A percentile compares a stretch with the other conserved stretches of the same genome.
Evolutionary conservation across 2,888 invertebrate genomes (phyloP).

Genomic region (Deilephila elpenor): DNA sequence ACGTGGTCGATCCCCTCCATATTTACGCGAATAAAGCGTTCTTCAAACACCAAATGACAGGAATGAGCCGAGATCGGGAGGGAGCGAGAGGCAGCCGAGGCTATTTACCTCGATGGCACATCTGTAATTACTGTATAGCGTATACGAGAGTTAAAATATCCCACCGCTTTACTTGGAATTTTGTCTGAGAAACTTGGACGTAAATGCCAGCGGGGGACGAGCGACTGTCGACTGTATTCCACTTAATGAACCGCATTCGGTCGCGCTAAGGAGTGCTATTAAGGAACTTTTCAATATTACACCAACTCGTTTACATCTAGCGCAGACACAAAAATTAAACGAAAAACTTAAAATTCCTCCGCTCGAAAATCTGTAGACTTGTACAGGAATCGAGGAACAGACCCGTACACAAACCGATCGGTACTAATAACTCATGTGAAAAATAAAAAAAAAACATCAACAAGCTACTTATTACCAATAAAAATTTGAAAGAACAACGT

Average conservation of each 20-base stretch:
- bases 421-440: conserved; percentile 32
- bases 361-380: conserved; percentile 43
- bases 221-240: conserved; percentile 63
- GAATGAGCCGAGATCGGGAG: conserved; percentile 61
- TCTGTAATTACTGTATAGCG: conserved; percentile 78
- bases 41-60: conserved; percentile 73
- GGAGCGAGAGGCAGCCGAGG: conserved; percentile 60
- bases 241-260: conserved; percentile 42
- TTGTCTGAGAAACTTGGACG: conserved; percentile 52
- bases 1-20: conserved; percentile 54
- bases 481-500: conserved; percentile 78
- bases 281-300: conserved; percentile 38
- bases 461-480: conserved; percentile 78
- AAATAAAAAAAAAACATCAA: conserved; percentile 62
- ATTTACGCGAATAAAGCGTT: conserved; percentile 70
- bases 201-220: conserved; percentile 55
- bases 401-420: conserved; percentile 48
- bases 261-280: conserved; percentile 37
- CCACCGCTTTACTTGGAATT: conserved; percentile 68
- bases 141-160: conserved; percentile 74
- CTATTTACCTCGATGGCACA: conserved; percentile 78
- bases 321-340: conserved; percentile 40
- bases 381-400: conserved; percentile 44
- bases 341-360: conserved; percentile 36
- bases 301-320: conserved; percentile 38